These are phyloP conservation scores for Agrochola macilenta DNA, from an alignment of 2,888 invertebrate genomes.

Conservation along the genomic window DNA sequence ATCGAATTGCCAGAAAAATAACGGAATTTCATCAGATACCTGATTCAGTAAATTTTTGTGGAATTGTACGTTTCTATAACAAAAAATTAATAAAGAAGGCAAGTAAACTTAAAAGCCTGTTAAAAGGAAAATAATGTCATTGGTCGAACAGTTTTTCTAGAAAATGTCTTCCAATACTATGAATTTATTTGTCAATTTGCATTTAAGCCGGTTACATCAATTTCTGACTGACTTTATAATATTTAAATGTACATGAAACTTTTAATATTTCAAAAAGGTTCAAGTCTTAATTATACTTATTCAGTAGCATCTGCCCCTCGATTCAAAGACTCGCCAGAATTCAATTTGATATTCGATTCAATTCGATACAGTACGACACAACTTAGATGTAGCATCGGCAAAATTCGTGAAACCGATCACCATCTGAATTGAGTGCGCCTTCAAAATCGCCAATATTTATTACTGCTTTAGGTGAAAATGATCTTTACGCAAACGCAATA, in stretches of 20 bases:
- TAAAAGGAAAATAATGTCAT: neutral
- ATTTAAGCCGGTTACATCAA: conserved; percentile 41
- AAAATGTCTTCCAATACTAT: conserved; percentile 52
- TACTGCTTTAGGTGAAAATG: too few species aligned
- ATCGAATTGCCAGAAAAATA: neutral
- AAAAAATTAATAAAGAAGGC: neutral
- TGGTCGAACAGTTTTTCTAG: conserved; percentile 26
- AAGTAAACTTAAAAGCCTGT: neutral
- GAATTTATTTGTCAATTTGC: conserved; percentile 59
- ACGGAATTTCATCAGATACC: conserved; percentile 21
- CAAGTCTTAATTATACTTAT: neutral
- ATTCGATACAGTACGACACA: neutral
- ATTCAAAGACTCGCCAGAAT: neutral
- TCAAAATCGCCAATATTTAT: too few species aligned
- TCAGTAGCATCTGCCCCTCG: neutral
- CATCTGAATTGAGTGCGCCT: too few species aligned
- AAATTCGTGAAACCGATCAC: too few species aligned
- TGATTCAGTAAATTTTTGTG: conserved; percentile 36
- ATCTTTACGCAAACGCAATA: too few species aligned
- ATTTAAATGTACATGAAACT: conserved; percentile 4
- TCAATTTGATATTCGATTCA: conserved; percentile 1
- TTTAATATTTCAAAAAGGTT: neutral
- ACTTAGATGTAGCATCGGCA: too few species aligned
- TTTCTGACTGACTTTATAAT: conserved; percentile 36
- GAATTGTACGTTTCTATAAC: conserved; percentile 18